Evolutionary conservation across 2,113 vertebrate genomes (phyloP).

Genomic region (Mesembrinibis cayennensis): DNA sequence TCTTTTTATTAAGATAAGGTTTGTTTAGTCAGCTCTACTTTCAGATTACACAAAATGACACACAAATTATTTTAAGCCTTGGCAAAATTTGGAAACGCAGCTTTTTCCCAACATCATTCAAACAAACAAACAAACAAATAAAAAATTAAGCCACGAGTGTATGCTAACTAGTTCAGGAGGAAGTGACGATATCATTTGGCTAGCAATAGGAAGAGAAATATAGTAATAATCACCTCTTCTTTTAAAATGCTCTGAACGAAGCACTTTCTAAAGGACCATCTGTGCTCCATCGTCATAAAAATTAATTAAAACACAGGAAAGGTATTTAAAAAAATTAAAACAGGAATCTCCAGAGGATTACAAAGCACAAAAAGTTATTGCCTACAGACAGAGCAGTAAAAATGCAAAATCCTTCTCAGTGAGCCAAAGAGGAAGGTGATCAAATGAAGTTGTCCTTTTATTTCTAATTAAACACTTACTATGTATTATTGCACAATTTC

Average conservation of each 20-base stretch:
- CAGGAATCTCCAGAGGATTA: neutral
- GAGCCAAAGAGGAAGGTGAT: neutral
- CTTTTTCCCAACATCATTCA: neutral
- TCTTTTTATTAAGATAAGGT: neutral
- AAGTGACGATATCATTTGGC: neutral
- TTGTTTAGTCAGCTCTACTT: neutral
- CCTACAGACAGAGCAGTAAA: neutral
- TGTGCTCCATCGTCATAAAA: neutral
- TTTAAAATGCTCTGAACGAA: neutral
- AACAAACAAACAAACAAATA: neutral
- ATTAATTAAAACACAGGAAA: neutral
- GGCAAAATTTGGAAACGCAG: neutral
- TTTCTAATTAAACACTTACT: neutral
- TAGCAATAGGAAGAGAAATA: neutral
- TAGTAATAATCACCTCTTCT: neutral
- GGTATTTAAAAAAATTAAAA: neutral
- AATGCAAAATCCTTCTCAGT: neutral
- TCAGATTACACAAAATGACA: neutral
- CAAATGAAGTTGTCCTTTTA: neutral
- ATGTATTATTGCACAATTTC: neutral
- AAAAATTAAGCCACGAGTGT: neutral
- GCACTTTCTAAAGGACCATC: neutral
- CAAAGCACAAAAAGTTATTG: neutral
- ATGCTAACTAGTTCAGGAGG: neutral
- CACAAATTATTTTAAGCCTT: neutral